These are phyloP conservation scores for Pomatostomus ruficeps DNA, from an alignment of 2,113 vertebrate species.

Conservation along the genomic window DNA sequence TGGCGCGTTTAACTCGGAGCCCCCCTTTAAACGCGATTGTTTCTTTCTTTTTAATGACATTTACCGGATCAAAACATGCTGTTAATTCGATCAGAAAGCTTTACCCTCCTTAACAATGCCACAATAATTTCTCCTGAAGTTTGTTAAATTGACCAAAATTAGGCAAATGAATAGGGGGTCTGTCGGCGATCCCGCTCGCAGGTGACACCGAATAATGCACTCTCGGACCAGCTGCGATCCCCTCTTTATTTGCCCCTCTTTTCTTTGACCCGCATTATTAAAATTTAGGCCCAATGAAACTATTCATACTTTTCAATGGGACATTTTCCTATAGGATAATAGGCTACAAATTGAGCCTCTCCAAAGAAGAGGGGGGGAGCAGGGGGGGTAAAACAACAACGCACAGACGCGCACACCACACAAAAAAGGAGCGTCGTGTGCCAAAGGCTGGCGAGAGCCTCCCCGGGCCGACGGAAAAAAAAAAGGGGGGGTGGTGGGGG, in stretches of 20 bases:
- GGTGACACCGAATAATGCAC: constrained; percentile 98
- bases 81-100: constrained; percentile 99
- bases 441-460: constrained; percentile 87
- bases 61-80: constrained; percentile 99
- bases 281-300: constrained; percentile 98
- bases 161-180: constrained; percentile 99
- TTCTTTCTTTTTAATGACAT: constrained; percentile 99
- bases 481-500: constrained; percentile 19
- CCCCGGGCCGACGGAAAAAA: constrained; percentile 20
- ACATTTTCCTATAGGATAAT: constrained; percentile 99
- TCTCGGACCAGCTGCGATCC: constrained; percentile 95
- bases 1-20: constrained; percentile 91
- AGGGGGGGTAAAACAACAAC: constrained; percentile 73
- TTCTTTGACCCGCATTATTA: constrained; percentile 93
- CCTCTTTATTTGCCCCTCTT: constrained; percentile 91
- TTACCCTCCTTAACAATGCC: constrained; percentile 97
- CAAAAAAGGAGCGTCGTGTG: constrained; percentile 85
- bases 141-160: constrained; percentile 99
- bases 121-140: constrained; percentile 99
- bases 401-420: constrained; percentile 50
- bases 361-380: constrained; percentile 80
- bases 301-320: constrained; percentile 98
- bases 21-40: constrained; percentile 97
- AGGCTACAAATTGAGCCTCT: constrained; percentile 99
- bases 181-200: constrained; percentile 91